Evolutionary conservation across 2,888 invertebrate species (phyloP), one percentile per base, ranked within the genome.

Genomic region (Lasioglossum zephyrum): DNA sequence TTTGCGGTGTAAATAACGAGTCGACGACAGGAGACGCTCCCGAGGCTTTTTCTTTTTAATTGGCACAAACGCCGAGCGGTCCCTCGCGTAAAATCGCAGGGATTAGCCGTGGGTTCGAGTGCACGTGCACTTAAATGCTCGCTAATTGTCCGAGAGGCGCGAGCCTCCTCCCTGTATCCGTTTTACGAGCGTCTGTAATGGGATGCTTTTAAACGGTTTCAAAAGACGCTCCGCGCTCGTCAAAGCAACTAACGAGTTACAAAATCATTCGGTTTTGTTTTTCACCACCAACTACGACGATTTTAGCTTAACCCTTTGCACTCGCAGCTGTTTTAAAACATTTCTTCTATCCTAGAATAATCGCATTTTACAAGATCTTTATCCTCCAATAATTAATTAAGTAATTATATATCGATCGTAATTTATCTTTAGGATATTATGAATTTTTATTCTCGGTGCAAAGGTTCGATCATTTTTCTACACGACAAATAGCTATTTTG

Each of bases 51-150:
- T 88, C 91, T 89, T 91, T 92, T 91, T 94, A 93, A 94, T 93
- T 94, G 91, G 92, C 89, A 89, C 89, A 86, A 88, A 87, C 89
- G 84, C 57, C 87, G 84, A 41, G 86, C 85, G 88, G 87, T 91
- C 84, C 91, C 92, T 84, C 87, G 84, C 73, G 85, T 77, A 82
- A 90, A 92, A 92, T 91, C 91, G 88, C 91, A 81, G 87, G 93
- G 94, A 94, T 94, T 94, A 94, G 91, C 92, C 89, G 86, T 86
- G 86, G 89, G 91, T 90, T 89, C 83, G 90, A 87, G 82, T 91
- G 92, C 94, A 94, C 94, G 94, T 94, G 94, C 93, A 91, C 91
- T 92, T 94, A 93, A 94, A 93, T 91, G 93, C 83, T 88, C 90
- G 88, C 93, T 94, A 94, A 94, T 94, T 95, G 93, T 92, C 92